Evolutionary conservation across 2,113 vertebrate genomes (phyloP), one percentile per base, ranked within the genome.

Genomic region (Hiodon alosoides): DNA sequence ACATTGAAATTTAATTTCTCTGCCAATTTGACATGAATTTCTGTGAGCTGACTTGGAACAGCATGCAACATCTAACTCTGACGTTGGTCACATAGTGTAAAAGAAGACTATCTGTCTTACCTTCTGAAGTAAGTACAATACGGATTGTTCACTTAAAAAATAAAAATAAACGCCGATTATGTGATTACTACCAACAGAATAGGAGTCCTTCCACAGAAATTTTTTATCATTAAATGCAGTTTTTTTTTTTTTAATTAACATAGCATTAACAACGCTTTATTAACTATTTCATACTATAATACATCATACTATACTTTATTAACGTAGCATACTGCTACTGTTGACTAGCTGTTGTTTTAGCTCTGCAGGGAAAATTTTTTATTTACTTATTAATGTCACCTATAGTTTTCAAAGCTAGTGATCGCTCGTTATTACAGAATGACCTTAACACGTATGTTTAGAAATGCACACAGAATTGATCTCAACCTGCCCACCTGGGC

Each of bases 101-200:
- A 31, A 16, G 50, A n/a, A 10, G 54, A 47, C 73, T 65, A 75
- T 75, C 65, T 59, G 73, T 75, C 65, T 67, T 17, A 59, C 65
- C 59, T 67, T 67, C 53, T 7, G 7, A n/a, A 47, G 31, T 59
- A 55, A 67, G 46, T 68, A 59, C 70, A 60, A 31, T 10, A 31
- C 50, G 47, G 3, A n/a, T 3, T 59, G 17, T 4, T 17, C 8
- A 52, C 17, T 48, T 52, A 8, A 2, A 7, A 48, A 67, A 17
- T 13, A 8, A 4, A 64, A 64, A 64, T 3, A 7, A 2, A 2
- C 2, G 57, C 11, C 50, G 66, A 3, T 46, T 5, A 52, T 17
- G 7, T 67, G 17, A 54, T 9, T 50, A 14, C 16, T 31, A 46
- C 48, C 50, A 31, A 31, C 31, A 31, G 31, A 31, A 31, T 31